Evolutionary conservation across 2,888 invertebrate genomes (phyloP).

Genomic region (Cheilosia variabilis): DNA sequence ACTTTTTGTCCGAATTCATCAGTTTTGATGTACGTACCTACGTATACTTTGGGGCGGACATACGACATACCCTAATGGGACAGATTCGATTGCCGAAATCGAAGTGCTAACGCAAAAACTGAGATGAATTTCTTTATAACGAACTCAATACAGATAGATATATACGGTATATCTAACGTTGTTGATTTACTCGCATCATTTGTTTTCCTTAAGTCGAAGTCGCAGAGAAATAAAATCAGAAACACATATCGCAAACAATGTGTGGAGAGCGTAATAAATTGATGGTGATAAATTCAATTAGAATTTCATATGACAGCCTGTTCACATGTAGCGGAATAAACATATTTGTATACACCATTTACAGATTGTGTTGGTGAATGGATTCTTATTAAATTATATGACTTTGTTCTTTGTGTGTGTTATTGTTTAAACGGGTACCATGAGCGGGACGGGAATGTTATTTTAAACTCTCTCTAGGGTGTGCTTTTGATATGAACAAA

Average conservation of each 20-base stretch:
- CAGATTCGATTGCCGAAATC: too few relatives aligned
- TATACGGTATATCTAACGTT: too few relatives aligned
- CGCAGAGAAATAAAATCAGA: background rate
- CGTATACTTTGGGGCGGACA: too few relatives aligned
- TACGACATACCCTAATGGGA: too few relatives aligned
- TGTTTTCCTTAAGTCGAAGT: background rate
- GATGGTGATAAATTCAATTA: constrained; percentile 55
- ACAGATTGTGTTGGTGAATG: constrained; percentile 14
- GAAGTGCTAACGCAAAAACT: constrained; percentile 5
- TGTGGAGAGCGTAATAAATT: constrained; percentile 20
- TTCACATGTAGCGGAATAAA: constrained; percentile 36
- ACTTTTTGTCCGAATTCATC: too few relatives aligned
- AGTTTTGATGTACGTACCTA: too few relatives aligned
- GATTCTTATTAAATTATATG: constrained; percentile 46
- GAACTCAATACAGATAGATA: background rate
- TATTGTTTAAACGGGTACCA: background rate
- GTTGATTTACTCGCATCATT: constrained; percentile 15
- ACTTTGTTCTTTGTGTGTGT: background rate
- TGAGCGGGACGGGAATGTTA: background rate
- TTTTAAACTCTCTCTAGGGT: background rate
- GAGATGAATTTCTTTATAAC: constrained; percentile 20
- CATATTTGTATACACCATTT: constrained; percentile 46
- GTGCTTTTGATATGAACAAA: background rate
- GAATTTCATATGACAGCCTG: constrained; percentile 40
- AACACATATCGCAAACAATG: background rate